Conservation (phyloP, 2,888 invertebrate species). For the Melanostoma scalare region DNA sequence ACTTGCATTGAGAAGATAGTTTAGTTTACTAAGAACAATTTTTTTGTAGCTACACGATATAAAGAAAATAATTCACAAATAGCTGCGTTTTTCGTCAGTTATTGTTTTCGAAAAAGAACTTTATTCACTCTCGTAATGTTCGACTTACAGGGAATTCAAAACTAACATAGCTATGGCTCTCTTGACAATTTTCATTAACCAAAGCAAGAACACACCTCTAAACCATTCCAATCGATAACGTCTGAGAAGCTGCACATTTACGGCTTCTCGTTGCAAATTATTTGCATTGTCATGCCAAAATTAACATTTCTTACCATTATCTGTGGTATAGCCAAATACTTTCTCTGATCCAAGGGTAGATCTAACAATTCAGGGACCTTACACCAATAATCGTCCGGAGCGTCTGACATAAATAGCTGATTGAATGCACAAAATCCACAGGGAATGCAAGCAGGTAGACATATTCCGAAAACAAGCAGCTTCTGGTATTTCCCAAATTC, state of each 20-base stretch:
- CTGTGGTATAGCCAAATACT: slow-evolving; percentile 86
- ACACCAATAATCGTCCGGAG: slow-evolving; percentile 94
- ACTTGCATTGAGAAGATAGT: too few relatives aligned
- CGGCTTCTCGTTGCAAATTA: slow-evolving; percentile 55
- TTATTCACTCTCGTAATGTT: too few relatives aligned
- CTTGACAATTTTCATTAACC: too few relatives aligned
- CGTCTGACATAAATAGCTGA: slow-evolving; percentile 96
- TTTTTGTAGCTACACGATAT: too few relatives aligned
- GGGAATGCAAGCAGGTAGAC: slow-evolving; percentile 93
- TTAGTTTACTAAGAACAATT: too few relatives aligned
- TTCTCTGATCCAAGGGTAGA: slow-evolving; percentile 84
- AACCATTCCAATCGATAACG: slow-evolving; percentile 47
- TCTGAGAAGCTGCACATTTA: slow-evolving; percentile 48
- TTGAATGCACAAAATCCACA: slow-evolving; percentile 96
- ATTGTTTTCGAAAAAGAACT: too few relatives aligned
- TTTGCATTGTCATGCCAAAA: slow-evolving; percentile 14
- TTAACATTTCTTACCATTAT: slow-evolving; percentile 80
- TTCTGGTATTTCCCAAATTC: slow-evolving; percentile 96
- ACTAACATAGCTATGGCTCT: too few relatives aligned
- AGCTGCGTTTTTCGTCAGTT: too few relatives aligned
- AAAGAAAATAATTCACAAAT: too few relatives aligned
- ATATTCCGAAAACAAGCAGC: slow-evolving; percentile 91
- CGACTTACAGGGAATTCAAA: too few relatives aligned
- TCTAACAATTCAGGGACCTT: slow-evolving; percentile 86
- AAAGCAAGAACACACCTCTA: too few relatives aligned